Evolutionary conservation across 2,797 vertebrate genomes (phyloP), one percentile per base, ranked within the genome.

Genomic region (Furcifer pardalis): DNA sequence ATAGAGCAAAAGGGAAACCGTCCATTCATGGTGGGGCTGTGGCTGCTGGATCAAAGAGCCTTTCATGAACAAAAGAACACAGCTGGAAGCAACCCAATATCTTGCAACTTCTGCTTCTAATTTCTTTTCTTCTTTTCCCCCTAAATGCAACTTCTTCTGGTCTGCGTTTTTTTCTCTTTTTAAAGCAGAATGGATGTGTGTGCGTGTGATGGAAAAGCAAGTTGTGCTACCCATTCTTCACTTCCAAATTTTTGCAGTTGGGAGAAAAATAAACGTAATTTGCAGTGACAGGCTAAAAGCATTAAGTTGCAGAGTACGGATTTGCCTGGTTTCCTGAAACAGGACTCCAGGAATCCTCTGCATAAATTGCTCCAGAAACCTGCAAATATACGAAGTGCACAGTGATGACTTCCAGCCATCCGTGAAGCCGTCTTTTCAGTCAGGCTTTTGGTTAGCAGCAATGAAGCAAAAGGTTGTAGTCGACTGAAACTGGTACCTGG

Each of bases 401-500:
- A 23, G 1, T 65, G 65, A 72, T 35, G 8, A 23, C 60, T 85
- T 80, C 46, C 72, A 85, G 35, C 52, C 35, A 75, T 69, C 40
- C 62, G 12, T 60, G 66, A 85, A 75, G 40, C 63, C 49, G 68
- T 63, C 73, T 42, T 46, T 75, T 85, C 30, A 56, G 71, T 44
- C 5, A 15, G 65, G 71, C 82, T 79, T 42, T 52, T 82, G 44
- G 79, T 44, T 74, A 42, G 0, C n/a, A 87, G 75, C 23, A 85
- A 89, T n/a, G 32, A 80, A 80, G 40, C 19, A 56, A 81, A 80
- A 32, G 77, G n/a, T n/a, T n/a, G n/a, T n/a, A n/a, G n/a, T n/a
- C n/a, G n/a, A n/a, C n/a, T n/a, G n/a, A n/a, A n/a, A n/a, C n/a
- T n/a, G n/a, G n/a, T n/a, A n/a, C n/a, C n/a, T n/a, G n/a, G n/a